These are phyloP conservation scores for Cryptoprocta ferox DNA, from an alignment of 2,797 vertebrate genomes.

Conservation along the genomic window DNA sequence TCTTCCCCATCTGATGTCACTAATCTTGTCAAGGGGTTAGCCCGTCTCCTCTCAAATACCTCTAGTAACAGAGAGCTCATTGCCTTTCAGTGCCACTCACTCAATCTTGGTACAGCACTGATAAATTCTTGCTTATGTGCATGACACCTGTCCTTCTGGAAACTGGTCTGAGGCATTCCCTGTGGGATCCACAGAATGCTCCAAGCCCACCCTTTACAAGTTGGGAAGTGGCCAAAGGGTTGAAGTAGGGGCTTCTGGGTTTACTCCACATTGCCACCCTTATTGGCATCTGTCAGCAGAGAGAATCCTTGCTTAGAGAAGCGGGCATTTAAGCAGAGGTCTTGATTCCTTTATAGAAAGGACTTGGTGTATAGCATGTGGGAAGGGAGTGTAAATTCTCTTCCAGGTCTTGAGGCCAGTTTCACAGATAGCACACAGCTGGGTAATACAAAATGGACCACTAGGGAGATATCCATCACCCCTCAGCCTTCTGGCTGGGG, in stretches of 20 bases:
- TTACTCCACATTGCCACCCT: neutral
- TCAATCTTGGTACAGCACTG: neutral
- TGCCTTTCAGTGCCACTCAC: neutral
- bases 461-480: neutral
- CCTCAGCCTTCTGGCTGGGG: neutral
- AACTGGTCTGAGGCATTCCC: neutral
- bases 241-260: neutral
- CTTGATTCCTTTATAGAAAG: slow-evolving; percentile 25
- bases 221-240: slow-evolving; percentile 36
- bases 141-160: slow-evolving; percentile 10
- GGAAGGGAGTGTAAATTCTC: neutral
- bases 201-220: neutral
- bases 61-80: slow-evolving; percentile 20
- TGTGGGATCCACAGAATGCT: slow-evolving; percentile 14
- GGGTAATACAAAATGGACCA: neutral
- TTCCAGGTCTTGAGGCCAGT: neutral
- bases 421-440: neutral
- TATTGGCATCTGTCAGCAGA: slow-evolving; percentile 24
- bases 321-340: slow-evolving; percentile 35
- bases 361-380: neutral
- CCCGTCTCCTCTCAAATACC: slow-evolving; percentile 21
- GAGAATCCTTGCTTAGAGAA: slow-evolving; percentile 11
- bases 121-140: slow-evolving; percentile 27
- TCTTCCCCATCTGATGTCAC: neutral
- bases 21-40: slow-evolving; percentile 3